Evolutionary conservation across 1,140 invertebrate species (phyloP).

Genomic region (Cephus cinctus): DNA sequence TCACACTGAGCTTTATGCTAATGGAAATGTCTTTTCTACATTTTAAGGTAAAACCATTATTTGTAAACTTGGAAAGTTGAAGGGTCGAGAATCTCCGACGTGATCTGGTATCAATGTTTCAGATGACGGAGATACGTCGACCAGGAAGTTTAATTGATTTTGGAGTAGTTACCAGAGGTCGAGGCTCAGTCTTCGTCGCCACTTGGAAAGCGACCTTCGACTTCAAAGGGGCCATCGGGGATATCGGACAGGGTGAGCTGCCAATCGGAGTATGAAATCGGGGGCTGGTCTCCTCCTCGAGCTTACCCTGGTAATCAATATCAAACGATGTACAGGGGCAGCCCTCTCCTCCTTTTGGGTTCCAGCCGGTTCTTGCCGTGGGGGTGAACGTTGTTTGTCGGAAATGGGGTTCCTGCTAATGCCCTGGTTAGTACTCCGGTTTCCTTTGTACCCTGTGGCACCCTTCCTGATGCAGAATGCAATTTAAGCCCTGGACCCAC

Average conservation of each 20-base stretch:
- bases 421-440: constrained; percentile 36
- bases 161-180: constrained; percentile 15
- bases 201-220: too few relatives aligned
- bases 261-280: background rate
- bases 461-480: too few relatives aligned
- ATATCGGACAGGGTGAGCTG: background rate
- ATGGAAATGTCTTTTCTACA: too few relatives aligned
- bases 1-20: too few relatives aligned
- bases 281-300: constrained; percentile 3
- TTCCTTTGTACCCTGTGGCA: constrained; percentile 34
- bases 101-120: background rate
- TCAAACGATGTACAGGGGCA: background rate
- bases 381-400: constrained; percentile 30
- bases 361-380: constrained; percentile 15
- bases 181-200: background rate
- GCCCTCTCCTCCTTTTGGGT: background rate
- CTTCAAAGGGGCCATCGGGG: background rate
- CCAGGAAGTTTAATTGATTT: constrained; percentile 29
- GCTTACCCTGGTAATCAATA: background rate
- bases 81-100: background rate
- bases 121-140: background rate
- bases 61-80: too few relatives aligned
- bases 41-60: too few relatives aligned
- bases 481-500: too few relatives aligned
- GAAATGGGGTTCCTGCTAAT: constrained; percentile 32